A percentile compares a stretch with the other conserved stretches of the same genome.
Conservation (phyloP, 23 tunicate genomes). For the Clavelina lepadiformis region DNA sequence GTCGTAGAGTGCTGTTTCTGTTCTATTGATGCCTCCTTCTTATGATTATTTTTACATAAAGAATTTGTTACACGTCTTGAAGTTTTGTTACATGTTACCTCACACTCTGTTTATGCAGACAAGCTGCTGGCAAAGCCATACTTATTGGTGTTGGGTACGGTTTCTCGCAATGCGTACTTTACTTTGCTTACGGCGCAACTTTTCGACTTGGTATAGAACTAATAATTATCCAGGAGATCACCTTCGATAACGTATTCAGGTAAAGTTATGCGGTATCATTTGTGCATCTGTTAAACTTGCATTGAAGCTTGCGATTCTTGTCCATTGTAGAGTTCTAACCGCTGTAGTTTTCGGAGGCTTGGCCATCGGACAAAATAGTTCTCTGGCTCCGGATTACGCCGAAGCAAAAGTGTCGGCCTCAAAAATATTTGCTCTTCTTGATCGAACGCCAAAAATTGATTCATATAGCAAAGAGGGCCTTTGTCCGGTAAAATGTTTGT, state of each 20-base stretch:
- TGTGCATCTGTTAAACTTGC: too few species aligned
- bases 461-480: slow-evolving; percentile 69
- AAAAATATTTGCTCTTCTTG: slow-evolving; percentile 74
- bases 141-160: slow-evolving; percentile 77
- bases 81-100: too few species aligned
- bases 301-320: too few species aligned
- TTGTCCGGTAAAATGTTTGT: slow-evolving; percentile 48
- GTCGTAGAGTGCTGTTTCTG: too few species aligned
- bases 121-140: background rate
- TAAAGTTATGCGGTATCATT: background rate
- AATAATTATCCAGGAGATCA: slow-evolving; percentile 39
- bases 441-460: slow-evolving; percentile 59
- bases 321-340: slow-evolving; percentile 91
- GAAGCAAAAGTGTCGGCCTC: slow-evolving; percentile 90
- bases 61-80: too few species aligned
- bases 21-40: too few species aligned
- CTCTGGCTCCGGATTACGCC: slow-evolving; percentile 92
- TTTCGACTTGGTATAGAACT: slow-evolving; percentile 79
- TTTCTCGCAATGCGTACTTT: slow-evolving; percentile 79
- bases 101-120: too few species aligned
- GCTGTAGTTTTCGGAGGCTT: slow-evolving; percentile 99
- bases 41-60: too few species aligned
- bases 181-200: slow-evolving; percentile 79
- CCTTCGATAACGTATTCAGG: slow-evolving; percentile 67
- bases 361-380: slow-evolving; percentile 95